These are phyloP conservation scores for Porites lutea DNA, from an alignment of 64 coral and sea anemone genomes.

Conservation along the genomic window DNA sequence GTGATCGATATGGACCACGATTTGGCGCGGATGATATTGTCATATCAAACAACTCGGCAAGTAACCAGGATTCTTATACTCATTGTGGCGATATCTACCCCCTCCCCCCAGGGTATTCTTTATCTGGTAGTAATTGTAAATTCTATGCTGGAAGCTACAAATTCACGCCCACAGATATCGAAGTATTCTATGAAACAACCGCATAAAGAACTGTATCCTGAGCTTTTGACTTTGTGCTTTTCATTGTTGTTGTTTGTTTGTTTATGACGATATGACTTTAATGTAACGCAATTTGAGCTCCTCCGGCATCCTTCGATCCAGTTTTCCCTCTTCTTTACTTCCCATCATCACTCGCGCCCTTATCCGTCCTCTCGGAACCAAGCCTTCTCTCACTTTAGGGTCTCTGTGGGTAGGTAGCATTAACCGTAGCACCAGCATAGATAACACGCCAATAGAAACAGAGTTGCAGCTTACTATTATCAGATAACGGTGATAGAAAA, in stretches of 20 bases:
- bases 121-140: neutral
- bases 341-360: too few relatives aligned
- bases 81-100: neutral
- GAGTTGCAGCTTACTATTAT: too few relatives aligned
- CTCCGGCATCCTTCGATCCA: too few relatives aligned
- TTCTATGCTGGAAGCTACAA: conserved; percentile 1
- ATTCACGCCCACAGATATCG: conserved; percentile 1
- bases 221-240: neutral
- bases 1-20: neutral
- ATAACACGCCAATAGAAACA: too few relatives aligned
- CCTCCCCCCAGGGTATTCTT: conserved; percentile 7
- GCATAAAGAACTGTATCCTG: neutral
- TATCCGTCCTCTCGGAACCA: too few relatives aligned
- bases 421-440: too few relatives aligned
- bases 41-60: neutral
- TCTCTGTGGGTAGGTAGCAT: too few relatives aligned
- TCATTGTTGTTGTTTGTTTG: neutral
- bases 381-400: too few relatives aligned
- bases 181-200: conserved; percentile 18
- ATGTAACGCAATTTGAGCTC: too few relatives aligned
- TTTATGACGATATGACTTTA: too few relatives aligned
- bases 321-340: too few relatives aligned
- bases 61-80: neutral
- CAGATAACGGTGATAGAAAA: too few relatives aligned
- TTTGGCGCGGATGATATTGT: neutral